A percentile compares a stretch with the other conserved stretches of the same genome.
phyloP scores from a whole-genome alignment of 2,888 invertebrate species.

The Abscondita cerata region DNA sequence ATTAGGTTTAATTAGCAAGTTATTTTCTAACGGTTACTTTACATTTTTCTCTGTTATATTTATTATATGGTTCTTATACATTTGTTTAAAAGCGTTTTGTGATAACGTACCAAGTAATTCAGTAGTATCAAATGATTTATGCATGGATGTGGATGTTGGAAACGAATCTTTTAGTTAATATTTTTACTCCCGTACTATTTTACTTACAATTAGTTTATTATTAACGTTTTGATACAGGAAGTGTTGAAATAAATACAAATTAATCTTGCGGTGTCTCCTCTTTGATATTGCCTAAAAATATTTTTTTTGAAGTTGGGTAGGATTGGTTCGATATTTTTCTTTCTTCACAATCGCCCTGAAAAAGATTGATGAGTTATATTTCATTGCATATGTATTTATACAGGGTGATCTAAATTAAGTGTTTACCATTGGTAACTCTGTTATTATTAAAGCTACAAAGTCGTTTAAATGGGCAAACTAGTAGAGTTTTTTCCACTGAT shows the following conservation, averaged over 20 bases:
- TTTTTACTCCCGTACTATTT: not conserved
- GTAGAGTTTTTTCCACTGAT: no score
- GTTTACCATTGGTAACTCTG: no score
- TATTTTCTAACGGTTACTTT: slow-evolving; percentile 63
- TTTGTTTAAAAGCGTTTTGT: slow-evolving; percentile 60
- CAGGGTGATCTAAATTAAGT: no score
- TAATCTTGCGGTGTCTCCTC: slow-evolving; percentile 51
- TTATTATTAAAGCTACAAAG: no score
- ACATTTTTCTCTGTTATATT: slow-evolving; percentile 61
- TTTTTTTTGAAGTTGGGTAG: slow-evolving; percentile 47
- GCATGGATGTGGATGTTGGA: slow-evolving; percentile 42
- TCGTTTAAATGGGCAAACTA: no score
- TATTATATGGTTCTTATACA: slow-evolving; percentile 60
- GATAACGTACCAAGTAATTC: slow-evolving; percentile 11
- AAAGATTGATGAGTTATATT: slow-evolving; percentile 17
- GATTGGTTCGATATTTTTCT: slow-evolving; percentile 31
- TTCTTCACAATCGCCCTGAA: slow-evolving; percentile 52
- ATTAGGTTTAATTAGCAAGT: slow-evolving; percentile 62
- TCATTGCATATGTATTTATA: no score
- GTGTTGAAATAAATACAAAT: slow-evolving; percentile 8
- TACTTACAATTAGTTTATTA: not conserved
- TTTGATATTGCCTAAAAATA: slow-evolving; percentile 56
- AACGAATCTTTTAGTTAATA: slow-evolving; percentile 49
- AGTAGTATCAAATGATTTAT: not conserved
- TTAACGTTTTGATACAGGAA: not conserved